Base-by-base conservation (phyloP, 2,797 vertebrate species). In the Oryzias sinensis region DNA sequence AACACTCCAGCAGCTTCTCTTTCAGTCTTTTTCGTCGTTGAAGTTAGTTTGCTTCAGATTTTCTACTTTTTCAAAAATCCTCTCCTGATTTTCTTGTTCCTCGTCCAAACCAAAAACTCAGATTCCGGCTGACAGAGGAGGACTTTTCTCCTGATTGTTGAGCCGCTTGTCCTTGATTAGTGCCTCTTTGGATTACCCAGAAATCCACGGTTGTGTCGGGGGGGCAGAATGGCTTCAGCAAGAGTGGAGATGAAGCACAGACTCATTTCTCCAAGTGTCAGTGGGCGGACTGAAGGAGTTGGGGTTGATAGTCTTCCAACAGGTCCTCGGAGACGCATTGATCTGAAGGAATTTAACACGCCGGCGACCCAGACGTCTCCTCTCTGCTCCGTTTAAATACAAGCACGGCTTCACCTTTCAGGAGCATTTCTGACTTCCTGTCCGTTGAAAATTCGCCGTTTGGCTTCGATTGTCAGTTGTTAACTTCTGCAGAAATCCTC, bases 291-390 rank as follows among this genome's bases (percentile, higher is more conserved):
- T 64, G 78, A 81, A 68, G 45, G 70, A 84, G 80, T 84, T 58
- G 48, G 78, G 58, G 82, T 72, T 78, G 86, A 89, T 72, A 72
- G 45, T 57, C 49, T 61, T 52, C 83, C 88, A 86, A 86, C 68
- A 82, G 72, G 66, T 59, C 90, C 70, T 65, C 8, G 0, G 88
- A 85, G 90, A 90, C 82, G 81, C 87, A 89, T 92, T 89, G 84
- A 56, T 92, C 85, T 90, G 83, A 51, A 90, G 81, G 88, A 93
- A 93, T 91, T 77, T 56, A 59, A 86, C 79, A 93, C 91, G 77
- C 70, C 83, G 66, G 73, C 91, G 80, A 87, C 70, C 82, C 79
- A 80, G 79, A 87, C 43, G 48, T 82, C 82, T 67, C 75, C 74
- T 82, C 55, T 87, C 65, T 83, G 65, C 68, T 53, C 51, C 82